Evolutionary conservation across 2,888 invertebrate species (phyloP).

Genomic region (Ryuthela nishihirai): DNA sequence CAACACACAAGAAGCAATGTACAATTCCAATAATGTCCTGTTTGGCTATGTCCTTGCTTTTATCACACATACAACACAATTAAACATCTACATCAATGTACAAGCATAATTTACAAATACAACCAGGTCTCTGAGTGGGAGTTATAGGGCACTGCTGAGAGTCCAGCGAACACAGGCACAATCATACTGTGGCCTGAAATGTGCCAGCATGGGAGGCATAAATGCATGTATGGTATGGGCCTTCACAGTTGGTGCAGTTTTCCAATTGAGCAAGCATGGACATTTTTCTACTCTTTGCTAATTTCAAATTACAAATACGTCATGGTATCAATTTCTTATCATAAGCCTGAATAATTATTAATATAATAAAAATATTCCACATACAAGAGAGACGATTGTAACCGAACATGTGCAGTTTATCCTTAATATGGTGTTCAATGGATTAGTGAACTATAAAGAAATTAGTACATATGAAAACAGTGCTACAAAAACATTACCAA

Average conservation of each 20-base stretch:
- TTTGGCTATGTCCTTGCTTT: slow-evolving; percentile 18
- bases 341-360: too few species aligned
- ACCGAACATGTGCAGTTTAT: too few species aligned
- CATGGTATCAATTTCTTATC: too few species aligned
- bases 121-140: slow-evolving; percentile 6
- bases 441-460: too few species aligned
- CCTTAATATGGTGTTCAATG: too few species aligned
- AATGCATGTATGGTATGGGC: slow-evolving; percentile 19
- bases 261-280: slow-evolving; percentile 4
- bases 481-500: too few species aligned
- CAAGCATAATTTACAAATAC: slow-evolving; percentile 27
- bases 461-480: too few species aligned
- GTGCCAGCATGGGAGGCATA: slow-evolving; percentile 8
- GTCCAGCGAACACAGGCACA: slow-evolving; percentile 23
- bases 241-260: slow-evolving; percentile 6
- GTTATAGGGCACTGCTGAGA: slow-evolving; percentile 14
- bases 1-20: slow-evolving; percentile 7
- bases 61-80: slow-evolving; percentile 19
- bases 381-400: too few species aligned
- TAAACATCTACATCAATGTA: slow-evolving; percentile 26
- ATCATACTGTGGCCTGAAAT: slow-evolving; percentile 17
- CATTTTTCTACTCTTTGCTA: too few species aligned
- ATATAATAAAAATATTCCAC: too few species aligned
- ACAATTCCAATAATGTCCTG: slow-evolving; percentile 17
- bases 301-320: too few species aligned